Percentiles rank a stretch among this genome's conserved stretches.
phyloP scores from a whole-genome alignment of 2,113 vertebrate genomes.

The Cyanocitta stelleri region DNA sequence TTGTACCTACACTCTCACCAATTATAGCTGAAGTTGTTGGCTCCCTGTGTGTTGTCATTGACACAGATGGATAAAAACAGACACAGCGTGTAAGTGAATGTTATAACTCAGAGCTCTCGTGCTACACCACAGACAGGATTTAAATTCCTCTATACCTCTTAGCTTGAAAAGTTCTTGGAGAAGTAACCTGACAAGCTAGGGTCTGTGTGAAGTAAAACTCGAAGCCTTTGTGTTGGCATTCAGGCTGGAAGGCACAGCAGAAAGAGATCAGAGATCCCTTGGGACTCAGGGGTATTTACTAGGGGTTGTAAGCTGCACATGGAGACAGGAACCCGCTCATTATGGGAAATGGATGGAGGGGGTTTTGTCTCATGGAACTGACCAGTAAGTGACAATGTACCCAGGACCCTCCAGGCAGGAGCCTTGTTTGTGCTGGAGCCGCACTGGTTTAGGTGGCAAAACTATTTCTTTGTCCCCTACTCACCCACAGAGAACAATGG shows the following conservation, averaged over 20 bases:
- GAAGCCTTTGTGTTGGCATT: not conserved
- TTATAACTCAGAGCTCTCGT: not conserved
- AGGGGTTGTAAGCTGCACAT: accelerated
- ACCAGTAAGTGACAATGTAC: accelerated
- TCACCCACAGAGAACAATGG: accelerated
- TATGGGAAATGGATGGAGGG: no score
- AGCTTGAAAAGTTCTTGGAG: not conserved
- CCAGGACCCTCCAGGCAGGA: accelerated
- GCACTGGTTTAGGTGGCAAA: not conserved
- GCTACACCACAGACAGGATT: not conserved
- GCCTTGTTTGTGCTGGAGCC: not conserved
- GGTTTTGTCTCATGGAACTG: not conserved
- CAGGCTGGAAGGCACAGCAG: not conserved
- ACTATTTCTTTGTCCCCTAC: not conserved
- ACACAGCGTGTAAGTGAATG: not conserved
- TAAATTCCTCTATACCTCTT: not conserved
- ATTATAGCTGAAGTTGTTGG: not conserved
- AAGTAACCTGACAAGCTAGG: not conserved
- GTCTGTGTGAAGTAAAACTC: not conserved
- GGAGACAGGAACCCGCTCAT: not conserved
- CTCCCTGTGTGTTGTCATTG: not conserved
- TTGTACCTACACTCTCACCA: constrained; percentile 17
- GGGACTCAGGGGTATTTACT: not conserved
- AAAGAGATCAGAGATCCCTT: not conserved
- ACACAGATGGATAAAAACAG: constrained; percentile 19